Conservation (phyloP, 2,113 vertebrate genomes). For the Emydura subglobosa region DNA sequence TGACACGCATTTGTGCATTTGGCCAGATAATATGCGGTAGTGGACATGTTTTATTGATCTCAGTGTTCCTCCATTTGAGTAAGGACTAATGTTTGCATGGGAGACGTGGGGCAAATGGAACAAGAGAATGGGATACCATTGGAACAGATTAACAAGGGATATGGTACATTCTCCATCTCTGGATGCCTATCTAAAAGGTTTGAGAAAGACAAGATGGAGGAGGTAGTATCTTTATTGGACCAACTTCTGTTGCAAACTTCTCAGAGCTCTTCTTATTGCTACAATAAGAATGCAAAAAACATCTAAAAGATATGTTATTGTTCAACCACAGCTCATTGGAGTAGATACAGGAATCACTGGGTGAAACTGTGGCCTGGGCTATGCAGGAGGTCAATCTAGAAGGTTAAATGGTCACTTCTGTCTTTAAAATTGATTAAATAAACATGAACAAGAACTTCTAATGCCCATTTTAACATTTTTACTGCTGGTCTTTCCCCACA, state of each 20-base stretch:
- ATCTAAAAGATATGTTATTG: background rate
- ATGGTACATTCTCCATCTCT: background rate
- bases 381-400: background rate
- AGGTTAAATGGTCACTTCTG: background rate
- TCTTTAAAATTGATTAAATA: background rate
- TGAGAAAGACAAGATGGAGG: background rate
- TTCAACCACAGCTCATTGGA: background rate
- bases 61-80: background rate
- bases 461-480: background rate
- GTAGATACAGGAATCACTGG: background rate
- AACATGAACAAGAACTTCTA: background rate
- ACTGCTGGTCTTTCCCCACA: rapidly evolving
- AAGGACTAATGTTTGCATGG: background rate
- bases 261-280: no score
- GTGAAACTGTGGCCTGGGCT: background rate
- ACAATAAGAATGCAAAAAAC: no score
- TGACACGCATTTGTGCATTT: background rate
- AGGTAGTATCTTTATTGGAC: no score
- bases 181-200: background rate
- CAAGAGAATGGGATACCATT: background rate
- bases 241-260: no score
- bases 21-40: background rate
- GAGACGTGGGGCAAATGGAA: background rate
- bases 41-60: background rate
- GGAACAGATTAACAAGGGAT: background rate